Evolutionary conservation across 1,140 invertebrate genomes (phyloP).

Genomic region (Antheraea pernyi): DNA sequence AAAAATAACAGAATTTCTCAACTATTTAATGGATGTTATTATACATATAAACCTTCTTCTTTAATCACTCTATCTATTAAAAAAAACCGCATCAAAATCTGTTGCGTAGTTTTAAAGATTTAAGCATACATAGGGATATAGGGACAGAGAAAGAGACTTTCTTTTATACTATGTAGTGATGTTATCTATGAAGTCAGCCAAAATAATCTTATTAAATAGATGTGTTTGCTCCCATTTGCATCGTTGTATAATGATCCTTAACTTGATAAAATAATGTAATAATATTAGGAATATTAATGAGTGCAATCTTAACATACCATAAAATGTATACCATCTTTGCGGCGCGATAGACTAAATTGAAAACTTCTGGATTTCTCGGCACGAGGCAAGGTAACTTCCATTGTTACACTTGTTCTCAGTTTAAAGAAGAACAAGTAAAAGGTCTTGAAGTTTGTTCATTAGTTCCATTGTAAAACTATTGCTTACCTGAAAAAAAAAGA

Average conservation of each 20-base stretch:
- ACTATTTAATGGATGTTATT: too few relatives aligned
- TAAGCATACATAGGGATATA: too few relatives aligned
- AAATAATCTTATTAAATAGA: too few relatives aligned
- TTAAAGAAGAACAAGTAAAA: conserved; percentile 7
- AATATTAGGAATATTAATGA: neutral
- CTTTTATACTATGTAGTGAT: too few relatives aligned
- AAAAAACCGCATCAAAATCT: too few relatives aligned
- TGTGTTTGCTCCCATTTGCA: too few relatives aligned
- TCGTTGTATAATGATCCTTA: neutral
- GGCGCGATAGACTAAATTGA: conserved; percentile 21
- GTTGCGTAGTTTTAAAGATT: too few relatives aligned
- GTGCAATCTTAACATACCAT: neutral
- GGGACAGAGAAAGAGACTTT: too few relatives aligned
- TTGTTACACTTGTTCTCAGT: conserved; percentile 42
- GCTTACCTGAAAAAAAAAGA: conserved; percentile 23
- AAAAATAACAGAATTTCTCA: too few relatives aligned
- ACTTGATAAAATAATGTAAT: neutral
- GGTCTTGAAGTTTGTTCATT: conserved; percentile 11
- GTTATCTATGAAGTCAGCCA: too few relatives aligned
- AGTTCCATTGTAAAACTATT: neutral
- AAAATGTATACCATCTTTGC: neutral
- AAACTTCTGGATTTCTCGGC: conserved; percentile 41
- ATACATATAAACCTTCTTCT: too few relatives aligned
- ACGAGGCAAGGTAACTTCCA: conserved; percentile 43
- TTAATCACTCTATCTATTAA: too few relatives aligned